Evolutionary conservation across 2,113 vertebrate species (phyloP).

Genomic region (Spheniscus mendiculus): DNA sequence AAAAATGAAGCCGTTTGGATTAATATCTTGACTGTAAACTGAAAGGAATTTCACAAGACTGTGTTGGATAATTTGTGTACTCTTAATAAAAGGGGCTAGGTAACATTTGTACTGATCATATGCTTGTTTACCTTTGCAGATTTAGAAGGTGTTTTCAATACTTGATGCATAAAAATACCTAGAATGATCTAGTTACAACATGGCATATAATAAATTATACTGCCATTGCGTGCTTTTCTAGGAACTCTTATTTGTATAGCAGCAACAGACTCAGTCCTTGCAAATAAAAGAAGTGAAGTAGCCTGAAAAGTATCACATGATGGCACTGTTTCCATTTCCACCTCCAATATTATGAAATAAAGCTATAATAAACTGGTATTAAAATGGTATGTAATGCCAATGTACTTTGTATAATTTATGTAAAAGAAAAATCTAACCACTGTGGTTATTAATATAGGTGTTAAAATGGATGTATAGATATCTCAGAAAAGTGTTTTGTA

Average conservation of each 20-base stretch:
- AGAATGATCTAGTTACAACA: neutral
- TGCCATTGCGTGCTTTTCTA: constrained; percentile 1
- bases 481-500: constrained; percentile 63
- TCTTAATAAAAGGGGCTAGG: neutral
- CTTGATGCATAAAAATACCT: neutral
- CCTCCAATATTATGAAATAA: constrained; percentile 80
- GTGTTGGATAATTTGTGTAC: neutral
- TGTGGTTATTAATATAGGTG: constrained; percentile 58
- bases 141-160: constrained; percentile 13
- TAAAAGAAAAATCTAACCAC: constrained; percentile 72
- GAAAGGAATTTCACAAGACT: neutral
- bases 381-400: constrained; percentile 69
- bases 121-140: constrained; percentile 23
- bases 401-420: constrained; percentile 74
- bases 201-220: neutral
- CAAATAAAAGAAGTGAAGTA: constrained; percentile 83
- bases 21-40: constrained; percentile 21
- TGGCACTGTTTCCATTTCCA: constrained; percentile 99
- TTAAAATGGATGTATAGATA: constrained; percentile 63
- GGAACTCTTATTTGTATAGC: constrained; percentile 55
- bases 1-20: constrained; percentile 1
- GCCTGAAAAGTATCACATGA: constrained; percentile 97
- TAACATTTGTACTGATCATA: neutral
- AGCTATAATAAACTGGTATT: constrained; percentile 79
- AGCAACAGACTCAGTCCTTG: constrained; percentile 62